Conservation (phyloP, 2,797 vertebrate species). For the Pangasius krempfi region DNA sequence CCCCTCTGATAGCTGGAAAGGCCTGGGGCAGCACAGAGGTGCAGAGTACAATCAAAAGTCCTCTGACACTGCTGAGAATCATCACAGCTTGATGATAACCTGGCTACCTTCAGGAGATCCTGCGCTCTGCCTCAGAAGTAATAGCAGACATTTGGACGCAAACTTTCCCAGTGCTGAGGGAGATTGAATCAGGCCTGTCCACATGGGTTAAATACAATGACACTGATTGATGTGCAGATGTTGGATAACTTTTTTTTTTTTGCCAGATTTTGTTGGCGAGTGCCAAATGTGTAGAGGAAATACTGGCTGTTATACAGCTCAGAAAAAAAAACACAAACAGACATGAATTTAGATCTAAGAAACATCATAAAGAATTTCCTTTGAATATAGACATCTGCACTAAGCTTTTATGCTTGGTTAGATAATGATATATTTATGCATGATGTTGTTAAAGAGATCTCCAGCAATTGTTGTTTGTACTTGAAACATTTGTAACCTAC, state of each 20-base stretch:
- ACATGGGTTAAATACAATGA: constrained; percentile 54
- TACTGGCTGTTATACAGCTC: neutral
- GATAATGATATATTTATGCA: neutral
- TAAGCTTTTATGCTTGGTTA: neutral
- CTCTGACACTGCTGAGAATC: constrained; percentile 62
- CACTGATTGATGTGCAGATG: constrained; percentile 54
- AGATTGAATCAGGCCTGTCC: constrained; percentile 50
- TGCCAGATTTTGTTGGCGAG: neutral
- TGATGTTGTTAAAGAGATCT: neutral
- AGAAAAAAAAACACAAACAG: neutral
- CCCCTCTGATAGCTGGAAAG: constrained; percentile 55
- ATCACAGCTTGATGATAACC: constrained; percentile 67
- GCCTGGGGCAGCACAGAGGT: constrained; percentile 68
- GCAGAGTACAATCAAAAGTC: constrained; percentile 79
- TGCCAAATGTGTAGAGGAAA: neutral
- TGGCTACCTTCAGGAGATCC: constrained; percentile 62
- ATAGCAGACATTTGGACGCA: constrained; percentile 34
- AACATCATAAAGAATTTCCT: neutral
- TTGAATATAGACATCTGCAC: neutral
- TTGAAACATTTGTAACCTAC: neutral
- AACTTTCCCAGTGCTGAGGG: constrained; percentile 46
- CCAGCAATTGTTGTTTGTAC: neutral
- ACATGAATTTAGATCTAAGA: neutral
- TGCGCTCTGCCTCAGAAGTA: constrained; percentile 19
- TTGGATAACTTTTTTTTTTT: neutral